phyloP scores from a whole-genome alignment of 35 echinoderm and acorn worm genomes.

The Patiria miniata region DNA sequence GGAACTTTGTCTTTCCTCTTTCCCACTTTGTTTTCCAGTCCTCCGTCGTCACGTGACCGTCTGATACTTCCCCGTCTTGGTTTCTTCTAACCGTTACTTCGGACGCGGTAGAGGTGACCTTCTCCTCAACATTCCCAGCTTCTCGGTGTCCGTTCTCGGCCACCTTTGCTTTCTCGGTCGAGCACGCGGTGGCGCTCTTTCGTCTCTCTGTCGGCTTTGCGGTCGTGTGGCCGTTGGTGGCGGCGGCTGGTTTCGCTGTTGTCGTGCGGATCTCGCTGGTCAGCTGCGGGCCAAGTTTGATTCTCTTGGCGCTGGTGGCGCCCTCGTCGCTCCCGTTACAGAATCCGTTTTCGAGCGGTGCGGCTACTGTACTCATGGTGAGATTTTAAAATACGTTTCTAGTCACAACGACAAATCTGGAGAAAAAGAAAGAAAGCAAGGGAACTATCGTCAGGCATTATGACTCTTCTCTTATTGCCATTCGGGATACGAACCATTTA shows the following conservation, averaged over 20 bases:
- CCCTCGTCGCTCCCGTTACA: neutral
- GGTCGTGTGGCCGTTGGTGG: neutral
- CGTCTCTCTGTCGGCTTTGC: neutral
- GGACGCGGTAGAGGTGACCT: neutral
- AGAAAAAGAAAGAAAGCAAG: too few species aligned
- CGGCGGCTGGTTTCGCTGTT: neutral
- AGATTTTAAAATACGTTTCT: neutral
- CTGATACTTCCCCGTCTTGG: conserved; percentile 78
- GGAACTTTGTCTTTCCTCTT: conserved; percentile 77
- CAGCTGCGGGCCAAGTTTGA: neutral
- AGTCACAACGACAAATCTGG: too few species aligned
- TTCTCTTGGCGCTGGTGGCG: neutral
- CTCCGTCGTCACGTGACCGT: conserved; percentile 54
- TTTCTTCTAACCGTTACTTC: conserved; percentile 27
- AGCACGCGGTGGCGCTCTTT: neutral
- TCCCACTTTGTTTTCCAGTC: conserved; percentile 80
- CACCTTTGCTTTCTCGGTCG: neutral
- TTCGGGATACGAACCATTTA: too few species aligned
- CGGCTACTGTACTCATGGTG: neutral
- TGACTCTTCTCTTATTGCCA: too few species aligned
- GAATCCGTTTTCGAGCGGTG: neutral
- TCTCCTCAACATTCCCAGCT: neutral
- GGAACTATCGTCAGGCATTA: too few species aligned
- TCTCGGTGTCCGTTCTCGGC: neutral
- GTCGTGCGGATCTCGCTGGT: neutral